Evolutionary conservation across 2,113 vertebrate genomes (phyloP).

Genomic region (Kryptolebias marmoratus): DNA sequence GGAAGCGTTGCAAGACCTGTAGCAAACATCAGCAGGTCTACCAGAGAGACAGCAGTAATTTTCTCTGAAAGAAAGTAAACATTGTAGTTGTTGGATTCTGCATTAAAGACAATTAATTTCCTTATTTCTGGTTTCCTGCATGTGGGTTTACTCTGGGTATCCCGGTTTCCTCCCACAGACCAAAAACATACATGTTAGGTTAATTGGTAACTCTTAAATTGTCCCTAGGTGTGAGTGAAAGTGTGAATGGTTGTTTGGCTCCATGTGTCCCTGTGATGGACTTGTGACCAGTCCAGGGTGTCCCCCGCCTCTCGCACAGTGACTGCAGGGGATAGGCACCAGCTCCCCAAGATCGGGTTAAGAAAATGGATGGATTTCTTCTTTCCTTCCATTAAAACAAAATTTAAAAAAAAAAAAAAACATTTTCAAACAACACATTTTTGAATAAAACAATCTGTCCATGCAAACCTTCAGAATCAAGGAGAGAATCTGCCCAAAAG

Average conservation of each 20-base stretch:
- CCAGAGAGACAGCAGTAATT: not conserved
- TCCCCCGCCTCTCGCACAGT: too few species aligned
- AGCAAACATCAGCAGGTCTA: not conserved
- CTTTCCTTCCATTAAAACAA: not conserved
- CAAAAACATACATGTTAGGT: too few species aligned
- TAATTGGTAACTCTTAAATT: too few species aligned
- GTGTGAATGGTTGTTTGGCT: too few species aligned
- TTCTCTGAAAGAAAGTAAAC: not conserved
- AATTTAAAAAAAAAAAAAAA: not conserved
- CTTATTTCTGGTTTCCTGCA: not conserved
- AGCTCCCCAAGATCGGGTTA: too few species aligned
- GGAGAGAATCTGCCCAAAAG: not conserved
- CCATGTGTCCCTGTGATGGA: too few species aligned
- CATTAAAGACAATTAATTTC: not conserved
- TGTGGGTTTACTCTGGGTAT: too few species aligned
- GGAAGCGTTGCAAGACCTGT: not conserved
- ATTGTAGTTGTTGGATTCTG: not conserved
- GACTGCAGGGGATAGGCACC: too few species aligned
- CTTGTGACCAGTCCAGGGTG: too few species aligned
- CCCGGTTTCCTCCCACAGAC: too few species aligned
- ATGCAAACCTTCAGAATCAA: constrained; percentile 1
- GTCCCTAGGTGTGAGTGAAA: too few species aligned
- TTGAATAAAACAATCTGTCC: not conserved
- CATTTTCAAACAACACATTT: not conserved
- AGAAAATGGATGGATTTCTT: too few species aligned